Evolutionary conservation across 2,797 vertebrate genomes (phyloP).

Genomic region (Crenichthys baileyi): DNA sequence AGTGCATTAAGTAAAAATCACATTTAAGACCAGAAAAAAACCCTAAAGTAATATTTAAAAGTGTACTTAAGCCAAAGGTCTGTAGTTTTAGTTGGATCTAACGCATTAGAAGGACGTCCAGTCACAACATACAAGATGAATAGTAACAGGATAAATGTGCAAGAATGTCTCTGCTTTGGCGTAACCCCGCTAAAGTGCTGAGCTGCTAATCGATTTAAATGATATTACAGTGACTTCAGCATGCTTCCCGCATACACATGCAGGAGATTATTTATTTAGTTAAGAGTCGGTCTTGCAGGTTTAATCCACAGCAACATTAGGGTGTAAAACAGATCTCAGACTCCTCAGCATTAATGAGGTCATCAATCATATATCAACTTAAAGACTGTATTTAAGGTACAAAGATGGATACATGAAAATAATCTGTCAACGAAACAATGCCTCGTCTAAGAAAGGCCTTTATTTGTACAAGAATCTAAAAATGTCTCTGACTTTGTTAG

Average conservation of each 20-base stretch:
- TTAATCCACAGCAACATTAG: conserved; percentile 57
- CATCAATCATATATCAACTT: conserved; percentile 64
- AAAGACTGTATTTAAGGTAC: conserved; percentile 34
- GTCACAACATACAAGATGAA: conserved; percentile 44
- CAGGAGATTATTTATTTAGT: conserved; percentile 67
- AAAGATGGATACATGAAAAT: conserved; percentile 40
- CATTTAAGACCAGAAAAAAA: conserved; percentile 32
- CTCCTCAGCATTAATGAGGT: conserved; percentile 65
- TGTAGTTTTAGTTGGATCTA: conserved; percentile 45
- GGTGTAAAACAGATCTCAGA: conserved; percentile 32
- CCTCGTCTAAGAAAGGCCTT: conserved; percentile 17
- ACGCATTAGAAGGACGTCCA: conserved; percentile 45
- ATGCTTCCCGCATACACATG: conserved; percentile 49
- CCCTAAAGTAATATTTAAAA: conserved; percentile 50
- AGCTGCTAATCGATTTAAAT: conserved; percentile 65
- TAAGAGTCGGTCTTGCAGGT: conserved; percentile 36
- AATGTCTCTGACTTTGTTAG: conserved; percentile 4
- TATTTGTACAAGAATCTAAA: conserved; percentile 9
- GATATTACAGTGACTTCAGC: conserved; percentile 50
- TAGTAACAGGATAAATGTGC: conserved; percentile 49
- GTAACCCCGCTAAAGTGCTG: conserved; percentile 28
- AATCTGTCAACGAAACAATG: conserved; percentile 56
- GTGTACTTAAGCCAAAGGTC: conserved; percentile 2
- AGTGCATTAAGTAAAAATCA: conserved; percentile 28
- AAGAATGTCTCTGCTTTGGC: conserved; percentile 40